Evolutionary conservation across 2,113 vertebrate genomes (phyloP).

Genomic region (Chunga burmeisteri): DNA sequence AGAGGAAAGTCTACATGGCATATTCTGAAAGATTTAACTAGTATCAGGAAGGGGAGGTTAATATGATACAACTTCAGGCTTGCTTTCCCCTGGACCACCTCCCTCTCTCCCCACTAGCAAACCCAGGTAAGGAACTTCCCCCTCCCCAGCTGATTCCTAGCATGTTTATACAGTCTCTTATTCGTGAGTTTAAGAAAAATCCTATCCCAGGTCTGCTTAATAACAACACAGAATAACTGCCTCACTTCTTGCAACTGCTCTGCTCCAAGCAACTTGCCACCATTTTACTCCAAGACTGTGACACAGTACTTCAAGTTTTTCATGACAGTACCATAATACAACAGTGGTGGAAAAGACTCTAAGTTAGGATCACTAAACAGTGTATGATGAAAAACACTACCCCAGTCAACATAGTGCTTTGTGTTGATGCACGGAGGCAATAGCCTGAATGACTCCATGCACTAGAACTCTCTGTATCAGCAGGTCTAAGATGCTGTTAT

Average conservation of each 20-base stretch:
- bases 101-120: not conserved
- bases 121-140: not conserved
- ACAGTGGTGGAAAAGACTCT: not conserved
- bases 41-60: not conserved
- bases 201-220: not conserved
- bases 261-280: not conserved
- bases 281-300: not conserved
- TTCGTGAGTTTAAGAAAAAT: not conserved
- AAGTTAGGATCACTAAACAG: not conserved
- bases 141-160: not conserved
- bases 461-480: not conserved
- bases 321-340: not conserved
- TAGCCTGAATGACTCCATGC: not conserved
- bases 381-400: not conserved
- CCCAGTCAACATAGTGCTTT: not conserved
- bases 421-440: not conserved
- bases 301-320: not conserved
- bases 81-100: not conserved
- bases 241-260: not conserved
- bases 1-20: not conserved
- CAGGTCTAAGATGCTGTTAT: not conserved
- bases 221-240: not conserved
- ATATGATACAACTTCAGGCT: not conserved
- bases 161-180: not conserved
- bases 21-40: not conserved